Percentiles rank a stretch among this genome's conserved stretches.
Evolutionary conservation across 2,888 invertebrate species (phyloP).

Genomic region (Lottia scabra): DNA sequence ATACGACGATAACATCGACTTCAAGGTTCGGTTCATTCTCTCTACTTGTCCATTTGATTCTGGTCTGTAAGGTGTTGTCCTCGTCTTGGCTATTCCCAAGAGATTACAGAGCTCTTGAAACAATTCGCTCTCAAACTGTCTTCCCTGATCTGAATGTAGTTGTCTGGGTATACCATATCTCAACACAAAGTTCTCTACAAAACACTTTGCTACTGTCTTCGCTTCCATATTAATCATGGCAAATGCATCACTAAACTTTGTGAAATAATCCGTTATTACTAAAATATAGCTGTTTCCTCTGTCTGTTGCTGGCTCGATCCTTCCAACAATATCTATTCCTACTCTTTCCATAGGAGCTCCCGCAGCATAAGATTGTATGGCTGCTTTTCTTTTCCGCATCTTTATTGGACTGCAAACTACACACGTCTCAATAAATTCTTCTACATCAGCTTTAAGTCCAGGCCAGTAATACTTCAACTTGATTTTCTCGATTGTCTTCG

Average conservation of each 20-base stretch:
- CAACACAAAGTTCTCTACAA: constrained; percentile 21
- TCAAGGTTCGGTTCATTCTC: too few species aligned
- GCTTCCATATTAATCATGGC: constrained; percentile 31
- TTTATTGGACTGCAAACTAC: too few species aligned
- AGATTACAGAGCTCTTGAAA: too few species aligned
- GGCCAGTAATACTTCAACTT: constrained; percentile 12
- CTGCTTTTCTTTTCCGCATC: background rate
- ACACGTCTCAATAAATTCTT: constrained; percentile 8
- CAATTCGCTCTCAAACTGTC: too few species aligned
- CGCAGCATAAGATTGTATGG: too few species aligned
- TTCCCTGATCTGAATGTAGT: constrained; percentile 28
- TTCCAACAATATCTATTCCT: constrained; percentile 25
- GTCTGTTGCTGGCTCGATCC: constrained; percentile 23
- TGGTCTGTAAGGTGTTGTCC: too few species aligned
- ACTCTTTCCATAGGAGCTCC: constrained; percentile 29
- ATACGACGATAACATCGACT: too few species aligned
- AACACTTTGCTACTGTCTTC: constrained; percentile 22
- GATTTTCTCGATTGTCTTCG: background rate
- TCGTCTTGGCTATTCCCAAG: too few species aligned
- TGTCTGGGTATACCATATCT: constrained; percentile 27
- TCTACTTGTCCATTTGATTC: too few species aligned
- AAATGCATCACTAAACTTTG: constrained; percentile 23
- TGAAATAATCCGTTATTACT: constrained; percentile 33
- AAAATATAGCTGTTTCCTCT: constrained; percentile 27
- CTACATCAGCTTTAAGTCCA: constrained; percentile 7